A percentile compares a stretch with the other conserved stretches of the same genome.
phyloP scores from a whole-genome alignment of 30 jellyfish, hydroid and myxozoan genomes.

The Turritopsis rubra region DNA sequence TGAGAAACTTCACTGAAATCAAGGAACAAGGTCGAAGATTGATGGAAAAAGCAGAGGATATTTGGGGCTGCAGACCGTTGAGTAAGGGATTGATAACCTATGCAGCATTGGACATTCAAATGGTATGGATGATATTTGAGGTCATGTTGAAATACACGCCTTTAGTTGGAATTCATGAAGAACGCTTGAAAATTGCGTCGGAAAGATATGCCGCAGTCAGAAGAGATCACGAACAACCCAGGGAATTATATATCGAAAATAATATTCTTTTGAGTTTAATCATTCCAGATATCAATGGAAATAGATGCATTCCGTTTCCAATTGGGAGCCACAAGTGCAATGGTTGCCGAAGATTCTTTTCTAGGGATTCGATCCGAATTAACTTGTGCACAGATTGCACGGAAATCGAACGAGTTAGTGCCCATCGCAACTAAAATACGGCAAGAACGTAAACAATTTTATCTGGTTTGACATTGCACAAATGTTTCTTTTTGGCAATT shows the following conservation, averaged over 20 bases:
- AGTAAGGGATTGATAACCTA: slow-evolving; percentile 3
- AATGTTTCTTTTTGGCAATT: too few species aligned
- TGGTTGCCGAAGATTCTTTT: background rate
- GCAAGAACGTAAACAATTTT: too few species aligned
- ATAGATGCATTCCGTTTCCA: background rate
- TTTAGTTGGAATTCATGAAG: background rate
- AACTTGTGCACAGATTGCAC: background rate
- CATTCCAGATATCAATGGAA: slow-evolving; percentile 3
- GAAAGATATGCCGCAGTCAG: background rate
- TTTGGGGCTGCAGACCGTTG: slow-evolving; percentile 34
- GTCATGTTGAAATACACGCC: background rate
- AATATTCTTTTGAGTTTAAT: background rate
- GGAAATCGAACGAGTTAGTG: background rate
- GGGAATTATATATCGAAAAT: background rate
- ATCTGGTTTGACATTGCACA: too few species aligned
- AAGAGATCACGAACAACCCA: background rate
- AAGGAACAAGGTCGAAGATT: background rate
- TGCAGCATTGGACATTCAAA: slow-evolving; percentile 29
- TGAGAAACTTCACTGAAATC: background rate
- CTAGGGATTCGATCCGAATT: background rate
- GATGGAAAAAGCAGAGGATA: background rate
- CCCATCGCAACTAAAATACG: background rate
- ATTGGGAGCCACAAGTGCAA: background rate
- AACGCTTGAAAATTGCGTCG: background rate
- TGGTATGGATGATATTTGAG: slow-evolving; percentile 7